These are phyloP conservation scores for Lycocerus yunnanus DNA, from an alignment of 2,888 invertebrate genomes.

Conservation along the genomic window DNA sequence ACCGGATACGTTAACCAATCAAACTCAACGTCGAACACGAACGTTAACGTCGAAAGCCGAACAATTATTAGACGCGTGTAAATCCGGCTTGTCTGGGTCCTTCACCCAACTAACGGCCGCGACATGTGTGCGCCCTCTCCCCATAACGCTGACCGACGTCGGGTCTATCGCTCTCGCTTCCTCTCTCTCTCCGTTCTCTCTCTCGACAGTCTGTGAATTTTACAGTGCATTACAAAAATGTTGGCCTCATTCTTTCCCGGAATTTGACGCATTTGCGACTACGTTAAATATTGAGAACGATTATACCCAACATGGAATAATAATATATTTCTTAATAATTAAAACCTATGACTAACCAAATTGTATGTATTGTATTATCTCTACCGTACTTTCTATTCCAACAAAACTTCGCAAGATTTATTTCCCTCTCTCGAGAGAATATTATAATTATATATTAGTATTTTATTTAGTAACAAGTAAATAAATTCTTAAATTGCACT, in stretches of 20 bases:
- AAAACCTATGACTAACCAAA: background rate
- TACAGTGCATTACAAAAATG: slow-evolving; percentile 46
- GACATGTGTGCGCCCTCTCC: slow-evolving; percentile 41
- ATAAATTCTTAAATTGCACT: background rate
- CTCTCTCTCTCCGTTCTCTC: background rate
- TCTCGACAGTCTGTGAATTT: slow-evolving; percentile 28
- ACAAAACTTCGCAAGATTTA: background rate
- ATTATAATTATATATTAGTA: background rate
- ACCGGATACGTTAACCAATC: slow-evolving; percentile 20
- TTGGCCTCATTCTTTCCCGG: slow-evolving; percentile 34
- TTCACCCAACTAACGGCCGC: slow-evolving; percentile 58
- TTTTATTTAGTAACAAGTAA: no score
- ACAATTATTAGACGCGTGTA: slow-evolving; percentile 45
- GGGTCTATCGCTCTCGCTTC: slow-evolving; percentile 28
- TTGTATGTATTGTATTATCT: background rate
- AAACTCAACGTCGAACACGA: slow-evolving; percentile 32
- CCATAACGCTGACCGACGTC: slow-evolving; percentile 30
- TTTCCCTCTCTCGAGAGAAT: background rate
- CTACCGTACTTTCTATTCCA: background rate
- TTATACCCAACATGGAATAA: background rate
- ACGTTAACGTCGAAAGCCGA: slow-evolving; percentile 30
- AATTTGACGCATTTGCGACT: slow-evolving; percentile 25
- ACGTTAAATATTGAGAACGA: background rate
- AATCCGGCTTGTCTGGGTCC: slow-evolving; percentile 57
- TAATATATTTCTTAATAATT: background rate